Base-by-base conservation (phyloP, 2,888 invertebrate genomes). In the Stenodera caucasica region DNA sequence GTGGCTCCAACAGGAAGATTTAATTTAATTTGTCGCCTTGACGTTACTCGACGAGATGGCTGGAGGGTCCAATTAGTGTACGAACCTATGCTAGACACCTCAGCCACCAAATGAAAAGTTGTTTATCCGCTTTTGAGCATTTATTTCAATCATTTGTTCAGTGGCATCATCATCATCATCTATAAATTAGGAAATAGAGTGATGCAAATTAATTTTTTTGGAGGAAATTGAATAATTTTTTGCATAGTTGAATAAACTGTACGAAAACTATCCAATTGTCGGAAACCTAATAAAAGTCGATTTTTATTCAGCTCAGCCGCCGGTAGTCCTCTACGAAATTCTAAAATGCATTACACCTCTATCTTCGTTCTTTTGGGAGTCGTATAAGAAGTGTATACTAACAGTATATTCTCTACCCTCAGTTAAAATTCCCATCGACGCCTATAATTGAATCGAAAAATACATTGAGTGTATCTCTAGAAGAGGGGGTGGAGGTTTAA, bases 391-490 rank as follows among this genome's bases (percentile, higher is more conserved):
- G 23, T 54, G 51, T n/a, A n/a, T n/a, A n/a, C n/a, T n/a, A n/a
- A n/a, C n/a, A n/a, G n/a, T 71, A 73, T 72, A 72, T 72, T 59
- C 64, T 51, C 59, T 59, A 60, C 63, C 64, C 65, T 65, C 71
- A 69, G 71, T 75, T 75, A 72, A 74, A 74, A 75, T 75, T 74
- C 72, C 71, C 69, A 70, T 69, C 71, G 73, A 67, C 63, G 61
- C 70, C 70, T 67, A 67, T 75, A 75, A 75, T 75, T 75, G 74
- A 75, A 75, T 75, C 72, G 71, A 75, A 75, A 75, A 75, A 75
- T 74, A 75, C 74, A 74, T 74, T 74, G 74, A 70, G 70, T 67
- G 68, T 60, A 70, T 72, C 65, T 62, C 53, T 60, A 54, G 58
- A 21, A 21, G 45, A 11, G 15, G 2, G 14, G 37, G 37, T 61